phyloP scores from a whole-genome alignment of 2,797 vertebrate genomes.

The Squalus acanthias region DNA sequence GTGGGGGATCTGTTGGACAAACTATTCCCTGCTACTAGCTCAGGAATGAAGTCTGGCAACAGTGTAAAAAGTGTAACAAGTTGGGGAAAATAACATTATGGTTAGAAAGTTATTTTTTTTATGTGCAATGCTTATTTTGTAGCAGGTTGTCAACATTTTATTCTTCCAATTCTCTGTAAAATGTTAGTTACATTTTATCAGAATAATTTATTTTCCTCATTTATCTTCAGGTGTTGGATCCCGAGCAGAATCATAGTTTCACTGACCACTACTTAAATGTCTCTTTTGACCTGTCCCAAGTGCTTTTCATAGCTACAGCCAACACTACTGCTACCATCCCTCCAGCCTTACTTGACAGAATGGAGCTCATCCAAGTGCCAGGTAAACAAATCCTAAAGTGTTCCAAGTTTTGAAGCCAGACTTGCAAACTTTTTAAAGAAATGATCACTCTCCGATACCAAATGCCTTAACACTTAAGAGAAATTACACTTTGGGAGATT shows the following conservation, averaged over 20 bases:
- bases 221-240: conserved; percentile 78
- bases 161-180: neutral
- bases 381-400: conserved; percentile 58
- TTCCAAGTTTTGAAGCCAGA: neutral
- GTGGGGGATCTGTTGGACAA: neutral
- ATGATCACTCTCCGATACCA: neutral
- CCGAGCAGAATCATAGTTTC: conserved; percentile 96
- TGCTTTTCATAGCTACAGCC: conserved; percentile 94
- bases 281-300: conserved; percentile 94
- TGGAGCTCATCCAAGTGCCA: conserved; percentile 94
- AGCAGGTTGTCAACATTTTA: neutral
- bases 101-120: neutral
- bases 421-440: neutral
- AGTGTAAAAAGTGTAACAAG: neutral
- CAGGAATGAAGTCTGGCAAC: neutral
- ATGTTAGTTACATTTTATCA: neutral
- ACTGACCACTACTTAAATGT: conserved; percentile 96
- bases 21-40: neutral
- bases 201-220: neutral
- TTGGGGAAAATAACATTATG: neutral
- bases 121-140: neutral
- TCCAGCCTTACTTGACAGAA: conserved; percentile 85
- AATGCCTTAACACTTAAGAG: neutral
- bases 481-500: neutral
- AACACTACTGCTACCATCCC: conserved; percentile 88